These are phyloP conservation scores for Neria commutata DNA, from an alignment of 2,888 invertebrate genomes.

Conservation along the genomic window DNA sequence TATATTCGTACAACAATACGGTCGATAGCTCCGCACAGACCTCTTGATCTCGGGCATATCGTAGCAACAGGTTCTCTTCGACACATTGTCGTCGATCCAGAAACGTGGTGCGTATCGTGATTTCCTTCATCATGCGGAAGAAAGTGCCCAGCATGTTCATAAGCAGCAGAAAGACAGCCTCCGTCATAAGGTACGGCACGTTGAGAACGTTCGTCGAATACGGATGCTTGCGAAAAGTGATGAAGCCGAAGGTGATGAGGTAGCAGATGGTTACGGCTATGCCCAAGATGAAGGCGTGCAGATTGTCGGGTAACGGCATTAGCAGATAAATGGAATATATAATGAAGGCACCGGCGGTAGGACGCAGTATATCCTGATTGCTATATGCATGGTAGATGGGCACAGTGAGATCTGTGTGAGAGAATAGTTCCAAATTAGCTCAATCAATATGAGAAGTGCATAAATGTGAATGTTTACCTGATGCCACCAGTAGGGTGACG, in stretches of 20 bases:
- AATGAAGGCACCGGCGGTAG: slow-evolving; percentile 75
- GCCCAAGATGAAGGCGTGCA: slow-evolving; percentile 74
- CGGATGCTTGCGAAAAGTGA: slow-evolving; percentile 63
- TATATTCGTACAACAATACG: background rate
- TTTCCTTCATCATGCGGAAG: slow-evolving; percentile 86
- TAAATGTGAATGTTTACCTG: slow-evolving; percentile 63
- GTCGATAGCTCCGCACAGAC: slow-evolving; percentile 62
- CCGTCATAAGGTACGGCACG: slow-evolving; percentile 66
- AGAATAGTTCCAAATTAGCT: background rate
- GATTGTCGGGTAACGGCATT: slow-evolving; percentile 78
- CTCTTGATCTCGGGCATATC: slow-evolving; percentile 87
- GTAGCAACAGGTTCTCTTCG: slow-evolving; percentile 80
- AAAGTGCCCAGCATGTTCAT: slow-evolving; percentile 86
- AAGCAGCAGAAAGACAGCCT: slow-evolving; percentile 66
- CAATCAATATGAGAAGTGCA: background rate
- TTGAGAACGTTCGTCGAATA: slow-evolving; percentile 48
- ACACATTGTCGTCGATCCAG: slow-evolving; percentile 85
- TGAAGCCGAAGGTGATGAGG: slow-evolving; percentile 66
- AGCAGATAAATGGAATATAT: slow-evolving; percentile 84
- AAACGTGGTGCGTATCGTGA: slow-evolving; percentile 84
- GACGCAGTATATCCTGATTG: slow-evolving; percentile 66
- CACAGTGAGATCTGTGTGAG: slow-evolving; percentile 67
- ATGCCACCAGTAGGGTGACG: slow-evolving; percentile 64
- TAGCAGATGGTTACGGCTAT: slow-evolving; percentile 72
- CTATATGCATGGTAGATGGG: slow-evolving; percentile 69